These are phyloP conservation scores for Adrianichthys oophorus DNA, from an alignment of 2,797 vertebrate species.

Conservation along the genomic window DNA sequence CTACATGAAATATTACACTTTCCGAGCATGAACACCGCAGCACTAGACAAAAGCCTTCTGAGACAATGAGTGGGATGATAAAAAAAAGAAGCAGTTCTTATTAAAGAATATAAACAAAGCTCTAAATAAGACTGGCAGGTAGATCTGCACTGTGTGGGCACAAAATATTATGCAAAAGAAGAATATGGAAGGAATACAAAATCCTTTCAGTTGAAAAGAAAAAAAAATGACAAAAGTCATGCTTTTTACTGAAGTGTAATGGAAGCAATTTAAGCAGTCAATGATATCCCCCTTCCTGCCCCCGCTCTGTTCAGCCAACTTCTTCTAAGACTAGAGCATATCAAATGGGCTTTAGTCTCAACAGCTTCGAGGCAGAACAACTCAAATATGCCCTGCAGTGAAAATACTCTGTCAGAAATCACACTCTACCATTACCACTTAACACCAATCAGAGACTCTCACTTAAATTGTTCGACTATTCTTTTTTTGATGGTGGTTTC, in stretches of 20 bases:
- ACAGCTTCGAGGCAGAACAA: constrained; percentile 69
- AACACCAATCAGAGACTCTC: constrained; percentile 25
- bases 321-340: constrained; percentile 70
- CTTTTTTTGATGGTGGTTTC: background rate
- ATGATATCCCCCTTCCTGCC: constrained; percentile 76
- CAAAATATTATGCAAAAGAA: constrained; percentile 67
- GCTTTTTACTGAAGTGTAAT: constrained; percentile 79
- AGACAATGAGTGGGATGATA: constrained; percentile 77
- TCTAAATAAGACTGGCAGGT: constrained; percentile 64
- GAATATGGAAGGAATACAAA: constrained; percentile 63
- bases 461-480: constrained; percentile 25
- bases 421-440: constrained; percentile 53
- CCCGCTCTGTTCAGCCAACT: constrained; percentile 69
- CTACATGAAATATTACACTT: constrained; percentile 60
- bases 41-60: constrained; percentile 70
- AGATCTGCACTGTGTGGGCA: constrained; percentile 59
- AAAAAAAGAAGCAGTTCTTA: constrained; percentile 59
- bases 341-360: constrained; percentile 74
- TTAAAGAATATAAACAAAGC: constrained; percentile 54
- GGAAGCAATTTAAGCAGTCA: constrained; percentile 81
- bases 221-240: constrained; percentile 65
- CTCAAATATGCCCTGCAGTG: constrained; percentile 69
- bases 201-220: constrained; percentile 46
- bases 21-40: constrained; percentile 65
- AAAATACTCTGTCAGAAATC: constrained; percentile 66